These are phyloP conservation scores for Aramus guarauna DNA, from an alignment of 2,113 vertebrate genomes.

Conservation along the genomic window DNA sequence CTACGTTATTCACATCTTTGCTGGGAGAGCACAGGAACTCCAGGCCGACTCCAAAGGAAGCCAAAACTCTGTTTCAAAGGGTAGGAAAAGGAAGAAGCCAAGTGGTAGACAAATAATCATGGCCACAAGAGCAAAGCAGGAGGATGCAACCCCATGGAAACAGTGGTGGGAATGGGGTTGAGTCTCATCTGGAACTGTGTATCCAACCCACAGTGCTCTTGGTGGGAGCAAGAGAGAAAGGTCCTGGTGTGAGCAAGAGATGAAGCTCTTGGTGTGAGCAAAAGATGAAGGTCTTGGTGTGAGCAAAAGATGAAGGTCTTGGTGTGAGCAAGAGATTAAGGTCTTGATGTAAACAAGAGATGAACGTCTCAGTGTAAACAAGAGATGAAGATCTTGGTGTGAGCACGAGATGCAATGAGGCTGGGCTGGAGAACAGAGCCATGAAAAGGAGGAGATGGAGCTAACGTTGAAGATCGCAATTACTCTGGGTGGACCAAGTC, in stretches of 20 bases:
- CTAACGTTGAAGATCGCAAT: accelerated
- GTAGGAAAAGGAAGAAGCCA: slow-evolving; percentile 44
- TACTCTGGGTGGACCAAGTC: background rate
- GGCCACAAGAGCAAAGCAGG: background rate
- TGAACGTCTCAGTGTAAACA: background rate
- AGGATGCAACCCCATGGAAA: background rate
- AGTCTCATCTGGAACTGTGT: background rate
- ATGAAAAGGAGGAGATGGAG: background rate
- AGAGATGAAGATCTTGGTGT: background rate
- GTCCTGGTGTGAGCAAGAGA: background rate
- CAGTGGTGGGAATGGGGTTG: background rate
- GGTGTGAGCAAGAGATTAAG: background rate
- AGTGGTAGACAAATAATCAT: slow-evolving; percentile 23
- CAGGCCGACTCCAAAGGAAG: slow-evolving; percentile 29
- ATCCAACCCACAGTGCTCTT: background rate
- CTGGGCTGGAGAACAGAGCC: background rate
- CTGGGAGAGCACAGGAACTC: background rate
- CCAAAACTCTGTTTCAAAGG: background rate
- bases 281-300: background rate
- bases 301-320: background rate
- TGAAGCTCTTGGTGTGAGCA: background rate
- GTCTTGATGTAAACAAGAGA: background rate
- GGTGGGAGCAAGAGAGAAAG: background rate
- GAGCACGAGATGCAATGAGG: accelerated
- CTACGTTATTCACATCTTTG: background rate